Evolutionary conservation across 1,140 invertebrate genomes (phyloP).

Genomic region (Phocides pigmalion): DNA sequence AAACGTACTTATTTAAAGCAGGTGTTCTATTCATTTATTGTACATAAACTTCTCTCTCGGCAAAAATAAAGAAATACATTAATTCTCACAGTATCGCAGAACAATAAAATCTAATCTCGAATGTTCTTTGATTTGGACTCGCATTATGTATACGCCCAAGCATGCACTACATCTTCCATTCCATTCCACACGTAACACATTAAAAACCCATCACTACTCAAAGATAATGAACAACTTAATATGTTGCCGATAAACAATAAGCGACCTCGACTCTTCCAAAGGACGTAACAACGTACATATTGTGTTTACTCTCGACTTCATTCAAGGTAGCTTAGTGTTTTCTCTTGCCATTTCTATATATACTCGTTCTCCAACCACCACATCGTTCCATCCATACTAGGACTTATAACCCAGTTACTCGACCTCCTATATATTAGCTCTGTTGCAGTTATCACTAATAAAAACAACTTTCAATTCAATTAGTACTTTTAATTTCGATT

Average conservation of each 20-base stretch:
- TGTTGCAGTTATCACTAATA: background rate
- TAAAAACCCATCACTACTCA: conserved; percentile 35
- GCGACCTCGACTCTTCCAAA: conserved; percentile 10
- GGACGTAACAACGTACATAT: conserved; percentile 7
- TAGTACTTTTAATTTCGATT: conserved; percentile 1
- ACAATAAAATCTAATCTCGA: background rate
- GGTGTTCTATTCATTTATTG: background rate
- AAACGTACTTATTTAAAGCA: background rate
- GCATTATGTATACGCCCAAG: background rate
- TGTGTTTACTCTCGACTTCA: conserved; percentile 31
- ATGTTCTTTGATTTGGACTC: background rate
- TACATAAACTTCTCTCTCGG: background rate
- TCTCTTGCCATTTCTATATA: conserved; percentile 20
- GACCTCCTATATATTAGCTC: conserved; percentile 13
- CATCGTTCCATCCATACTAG: conserved; percentile 2
- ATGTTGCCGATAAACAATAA: conserved; percentile 17
- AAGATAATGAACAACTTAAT: conserved; percentile 20
- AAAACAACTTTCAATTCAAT: conserved; percentile 21
- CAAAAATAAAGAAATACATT: background rate
- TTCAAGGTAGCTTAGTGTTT: conserved; percentile 19
- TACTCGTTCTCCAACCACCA: conserved; percentile 7
- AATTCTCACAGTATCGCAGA: background rate
- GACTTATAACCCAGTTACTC: conserved; percentile 11
- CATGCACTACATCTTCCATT: background rate
- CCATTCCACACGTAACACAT: conserved; percentile 22